These are phyloP conservation scores for Tachysurus fulvidraco DNA, from an alignment of 2,113 vertebrate species.

Conservation along the genomic window DNA sequence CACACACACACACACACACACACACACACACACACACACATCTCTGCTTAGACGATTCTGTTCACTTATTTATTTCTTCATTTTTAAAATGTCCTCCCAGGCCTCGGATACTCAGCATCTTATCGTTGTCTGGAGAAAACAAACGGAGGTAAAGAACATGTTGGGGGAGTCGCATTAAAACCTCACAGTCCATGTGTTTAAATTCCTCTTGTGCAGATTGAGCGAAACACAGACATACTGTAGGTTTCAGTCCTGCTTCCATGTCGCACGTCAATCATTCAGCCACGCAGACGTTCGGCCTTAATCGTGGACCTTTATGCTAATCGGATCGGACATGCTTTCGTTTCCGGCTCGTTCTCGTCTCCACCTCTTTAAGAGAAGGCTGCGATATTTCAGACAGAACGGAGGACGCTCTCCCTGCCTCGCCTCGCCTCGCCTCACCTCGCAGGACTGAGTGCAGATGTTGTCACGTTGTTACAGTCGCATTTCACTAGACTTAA, in stretches of 20 bases:
- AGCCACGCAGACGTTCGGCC: not conserved
- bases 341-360: not conserved
- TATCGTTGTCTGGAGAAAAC: constrained; percentile 4
- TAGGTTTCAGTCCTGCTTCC: not conserved
- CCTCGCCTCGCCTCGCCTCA: not conserved
- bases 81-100: not conserved
- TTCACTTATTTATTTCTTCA: constrained; percentile 7
- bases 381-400: not conserved
- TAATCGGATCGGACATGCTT: not conserved
- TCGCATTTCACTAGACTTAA: constrained; percentile 20
- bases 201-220: not conserved
- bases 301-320: not conserved
- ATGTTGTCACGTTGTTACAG: constrained; percentile 9
- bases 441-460: not conserved
- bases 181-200: not conserved
- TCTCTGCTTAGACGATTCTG: too few species aligned
- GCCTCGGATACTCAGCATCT: constrained; percentile 10
- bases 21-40: constrained; percentile 25
- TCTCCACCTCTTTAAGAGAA: not conserved
- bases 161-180: not conserved
- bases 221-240: not conserved
- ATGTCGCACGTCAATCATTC: not conserved
- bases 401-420: not conserved
- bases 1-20: constrained; percentile 28
- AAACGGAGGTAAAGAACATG: not conserved